Evolutionary conservation across 2,797 vertebrate species (phyloP), one percentile per base, ranked within the genome.

Genomic region (Diplodus puntazzo): DNA sequence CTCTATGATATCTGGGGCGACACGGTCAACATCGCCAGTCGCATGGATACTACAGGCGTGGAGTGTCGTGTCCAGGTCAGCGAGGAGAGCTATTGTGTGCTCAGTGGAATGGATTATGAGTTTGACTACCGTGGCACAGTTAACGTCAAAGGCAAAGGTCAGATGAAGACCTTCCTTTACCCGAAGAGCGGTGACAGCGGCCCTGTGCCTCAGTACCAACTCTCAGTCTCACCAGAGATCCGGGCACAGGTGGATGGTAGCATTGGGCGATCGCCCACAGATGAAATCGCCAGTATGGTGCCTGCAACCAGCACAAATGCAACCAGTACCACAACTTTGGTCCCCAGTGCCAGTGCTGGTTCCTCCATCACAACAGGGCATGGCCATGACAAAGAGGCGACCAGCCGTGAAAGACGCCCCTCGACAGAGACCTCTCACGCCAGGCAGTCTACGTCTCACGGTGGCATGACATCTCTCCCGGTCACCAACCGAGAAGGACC

Each of bases 131-230:
- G 98, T 2, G 98, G 98, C 79, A 99, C 98, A 0, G 98, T 99
- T 81, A 99, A 99, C 0, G 98, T 99, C 69, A 99, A 99, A 90
- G 98, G 98, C 3, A 99, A 99, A 75, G 98, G 98, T 57, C 98
- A 99, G 92, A 99, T 99, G 98, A 99, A 99, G 96, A 99, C 98
- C 86, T 99, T 98, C 91, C 96, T 99, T 12, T 99, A 96, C 91
- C 98, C 98, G 16, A 98, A 97, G 88, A 97, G 97, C 92, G 95
- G 88, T 53, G 97, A 98, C 94, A 97, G 94, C 0, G 97, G 97
- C 8, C 92, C 96, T 0, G 96, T 98, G 80, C 98, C 98, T 0
- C 97, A 98, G 85, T 98, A 99, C 92, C 97, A 97, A 88, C 95
- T 99, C 72, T 98, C 97, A 0, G 98, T 99, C 77, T 99, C 98